phyloP scores from a whole-genome alignment of 2,113 vertebrate species.

The Axis porcinus region DNA sequence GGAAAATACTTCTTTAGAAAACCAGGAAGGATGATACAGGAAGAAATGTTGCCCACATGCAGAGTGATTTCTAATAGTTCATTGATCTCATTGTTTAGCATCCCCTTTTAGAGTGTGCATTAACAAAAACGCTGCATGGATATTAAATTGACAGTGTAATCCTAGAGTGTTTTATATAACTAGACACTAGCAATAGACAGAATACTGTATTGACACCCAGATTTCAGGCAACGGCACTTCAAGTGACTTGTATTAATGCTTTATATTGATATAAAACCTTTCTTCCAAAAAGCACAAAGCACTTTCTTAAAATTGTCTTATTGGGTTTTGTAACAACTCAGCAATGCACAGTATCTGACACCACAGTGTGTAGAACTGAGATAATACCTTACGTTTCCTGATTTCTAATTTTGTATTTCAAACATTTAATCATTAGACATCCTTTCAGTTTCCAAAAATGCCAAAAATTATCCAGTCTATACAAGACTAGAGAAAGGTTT shows the following conservation, averaged over 20 bases:
- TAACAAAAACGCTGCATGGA: constrained; percentile 69
- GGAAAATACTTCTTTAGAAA: constrained; percentile 66
- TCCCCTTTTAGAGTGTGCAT: constrained; percentile 61
- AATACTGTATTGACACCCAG: constrained; percentile 60
- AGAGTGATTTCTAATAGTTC: constrained; percentile 73
- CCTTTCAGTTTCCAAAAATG: constrained; percentile 43
- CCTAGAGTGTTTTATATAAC: constrained; percentile 69
- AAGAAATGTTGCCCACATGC: constrained; percentile 73
- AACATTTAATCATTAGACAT: constrained; percentile 25
- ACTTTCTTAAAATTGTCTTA: constrained; percentile 40
- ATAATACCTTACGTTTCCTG: constrained; percentile 37
- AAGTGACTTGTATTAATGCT: constrained; percentile 52
- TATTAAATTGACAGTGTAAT: constrained; percentile 71
- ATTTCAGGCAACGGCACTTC: constrained; percentile 64
- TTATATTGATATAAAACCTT: constrained; percentile 49
- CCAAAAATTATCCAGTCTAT: constrained; percentile 20
- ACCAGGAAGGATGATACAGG: constrained; percentile 59
- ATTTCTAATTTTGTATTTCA: constrained; percentile 49
- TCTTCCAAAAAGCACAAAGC: constrained; percentile 50
- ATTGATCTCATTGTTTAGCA: constrained; percentile 69
- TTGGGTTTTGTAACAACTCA: constrained; percentile 43
- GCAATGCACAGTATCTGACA: neutral
- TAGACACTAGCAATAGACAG: constrained; percentile 62
- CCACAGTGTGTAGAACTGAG: neutral
- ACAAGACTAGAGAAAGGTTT: constrained; percentile 34